These are phyloP conservation scores for Caradrina clavipalpis DNA, from an alignment of 2,888 invertebrate genomes.

Conservation along the genomic window DNA sequence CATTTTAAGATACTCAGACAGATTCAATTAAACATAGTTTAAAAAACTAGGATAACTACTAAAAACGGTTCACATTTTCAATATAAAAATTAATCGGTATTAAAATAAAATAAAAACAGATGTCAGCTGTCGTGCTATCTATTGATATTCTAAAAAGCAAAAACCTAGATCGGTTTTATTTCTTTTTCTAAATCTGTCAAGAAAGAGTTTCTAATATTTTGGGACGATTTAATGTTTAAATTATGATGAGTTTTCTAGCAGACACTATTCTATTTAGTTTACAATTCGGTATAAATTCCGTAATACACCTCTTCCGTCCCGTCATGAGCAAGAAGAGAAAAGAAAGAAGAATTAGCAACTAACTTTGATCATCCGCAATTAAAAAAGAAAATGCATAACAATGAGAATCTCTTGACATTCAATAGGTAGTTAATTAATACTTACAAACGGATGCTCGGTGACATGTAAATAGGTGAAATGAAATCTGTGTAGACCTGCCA, in stretches of 20 bases:
- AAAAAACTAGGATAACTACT: neutral
- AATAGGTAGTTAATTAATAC: conserved; percentile 25
- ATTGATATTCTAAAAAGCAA: neutral
- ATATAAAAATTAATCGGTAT: neutral
- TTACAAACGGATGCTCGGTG: conserved; percentile 13
- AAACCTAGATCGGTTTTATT: neutral
- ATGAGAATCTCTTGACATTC: conserved; percentile 9
- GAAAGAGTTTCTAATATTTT: neutral
- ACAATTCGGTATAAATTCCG: no score
- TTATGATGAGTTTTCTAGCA: no score
- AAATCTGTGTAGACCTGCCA: conserved; percentile 35
- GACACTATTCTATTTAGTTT: no score
- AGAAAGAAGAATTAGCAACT: no score
- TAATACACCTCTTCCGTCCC: no score
- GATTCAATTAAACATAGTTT: neutral
- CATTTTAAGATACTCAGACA: neutral
- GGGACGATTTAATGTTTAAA: neutral
- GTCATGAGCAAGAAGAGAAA: no score
- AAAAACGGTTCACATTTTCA: neutral
- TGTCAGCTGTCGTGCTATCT: neutral
- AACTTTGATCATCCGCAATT: neutral
- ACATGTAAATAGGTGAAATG: conserved; percentile 45
- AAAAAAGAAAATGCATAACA: conserved; percentile 20
- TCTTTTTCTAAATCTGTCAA: neutral
- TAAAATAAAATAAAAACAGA: neutral